phyloP scores from a whole-genome alignment of 2,888 invertebrate species.

The Drosophila falleni region DNA sequence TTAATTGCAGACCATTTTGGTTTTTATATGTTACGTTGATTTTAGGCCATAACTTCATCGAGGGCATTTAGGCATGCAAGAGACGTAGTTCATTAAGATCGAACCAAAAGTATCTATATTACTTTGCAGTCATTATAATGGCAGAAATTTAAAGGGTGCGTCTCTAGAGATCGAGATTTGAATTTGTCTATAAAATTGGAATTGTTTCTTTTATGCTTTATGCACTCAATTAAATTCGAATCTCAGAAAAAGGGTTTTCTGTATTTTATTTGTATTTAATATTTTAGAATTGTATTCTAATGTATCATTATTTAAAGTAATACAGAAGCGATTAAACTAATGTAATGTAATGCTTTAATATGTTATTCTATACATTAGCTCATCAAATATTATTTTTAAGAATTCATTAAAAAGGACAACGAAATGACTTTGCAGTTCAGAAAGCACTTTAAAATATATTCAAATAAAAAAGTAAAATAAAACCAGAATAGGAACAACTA shows the following conservation, averaged over 20 bases:
- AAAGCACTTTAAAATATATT: not conserved
- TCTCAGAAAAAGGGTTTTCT: not conserved
- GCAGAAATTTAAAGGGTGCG: not conserved
- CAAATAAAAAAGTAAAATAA: not conserved
- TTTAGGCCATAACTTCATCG: slow-evolving; percentile 66
- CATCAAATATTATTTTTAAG: not conserved
- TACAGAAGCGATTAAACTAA: not conserved
- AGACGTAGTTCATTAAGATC: slow-evolving; percentile 67
- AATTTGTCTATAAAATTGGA: not conserved
- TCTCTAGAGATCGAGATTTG: slow-evolving; percentile 2
- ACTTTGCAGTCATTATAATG: slow-evolving; percentile 22
- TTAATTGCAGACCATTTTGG: slow-evolving; percentile 67
- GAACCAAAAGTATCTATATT: slow-evolving; percentile 22
- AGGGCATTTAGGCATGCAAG: slow-evolving; percentile 63
- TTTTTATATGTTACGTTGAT: slow-evolving; percentile 68
- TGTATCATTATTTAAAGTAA: too few relatives aligned
- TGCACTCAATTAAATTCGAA: not conserved
- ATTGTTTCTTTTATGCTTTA: not conserved
- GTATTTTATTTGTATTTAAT: not conserved
- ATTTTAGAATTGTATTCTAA: not conserved
- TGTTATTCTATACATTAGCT: too few relatives aligned
- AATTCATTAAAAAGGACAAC: not conserved
- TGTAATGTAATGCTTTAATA: too few relatives aligned
- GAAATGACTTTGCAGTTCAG: not conserved
- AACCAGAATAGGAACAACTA: not conserved